Evolutionary conservation across 2,113 vertebrate species (phyloP).

Genomic region (Sphaerodactylus townsendi): DNA sequence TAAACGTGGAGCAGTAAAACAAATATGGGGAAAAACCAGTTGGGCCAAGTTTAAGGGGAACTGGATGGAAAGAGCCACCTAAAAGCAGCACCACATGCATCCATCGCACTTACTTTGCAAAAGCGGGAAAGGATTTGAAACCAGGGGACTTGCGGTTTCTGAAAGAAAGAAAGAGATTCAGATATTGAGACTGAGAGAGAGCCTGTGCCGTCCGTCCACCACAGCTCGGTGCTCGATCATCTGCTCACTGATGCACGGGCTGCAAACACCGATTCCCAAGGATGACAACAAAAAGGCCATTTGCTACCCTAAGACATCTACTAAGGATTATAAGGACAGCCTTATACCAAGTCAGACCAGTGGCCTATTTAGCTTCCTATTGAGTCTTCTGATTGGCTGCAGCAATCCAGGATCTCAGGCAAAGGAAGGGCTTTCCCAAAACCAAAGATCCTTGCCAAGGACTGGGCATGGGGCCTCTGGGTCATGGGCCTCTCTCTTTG

Average conservation of each 20-base stretch:
- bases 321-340: too few relatives aligned
- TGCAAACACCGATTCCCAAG: too few relatives aligned
- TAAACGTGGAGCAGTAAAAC: not conserved
- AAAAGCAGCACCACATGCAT: not conserved
- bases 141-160: slow-evolving; percentile 88
- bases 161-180: slow-evolving; percentile 74
- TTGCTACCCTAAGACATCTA: too few relatives aligned
- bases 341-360: too few relatives aligned
- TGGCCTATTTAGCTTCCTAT: too few relatives aligned
- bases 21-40: not conserved
- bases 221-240: slow-evolving; percentile 20
- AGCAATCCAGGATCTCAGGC: too few relatives aligned
- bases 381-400: too few relatives aligned
- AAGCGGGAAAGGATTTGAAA: slow-evolving; percentile 84
- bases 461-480: too few relatives aligned
- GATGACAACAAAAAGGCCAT: too few relatives aligned
- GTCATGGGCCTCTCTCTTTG: too few relatives aligned
- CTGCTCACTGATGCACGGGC: not conserved
- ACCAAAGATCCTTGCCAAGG: too few relatives aligned
- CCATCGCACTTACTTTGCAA: slow-evolving; percentile 83
- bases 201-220: not conserved
- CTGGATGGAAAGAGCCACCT: not conserved
- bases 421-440: too few relatives aligned
- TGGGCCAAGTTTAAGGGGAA: not conserved
- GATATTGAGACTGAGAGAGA: slow-evolving; percentile 46